Conservation (phyloP, 2,113 vertebrate genomes). For the Boleophthalmus pectinirostris region DNA sequence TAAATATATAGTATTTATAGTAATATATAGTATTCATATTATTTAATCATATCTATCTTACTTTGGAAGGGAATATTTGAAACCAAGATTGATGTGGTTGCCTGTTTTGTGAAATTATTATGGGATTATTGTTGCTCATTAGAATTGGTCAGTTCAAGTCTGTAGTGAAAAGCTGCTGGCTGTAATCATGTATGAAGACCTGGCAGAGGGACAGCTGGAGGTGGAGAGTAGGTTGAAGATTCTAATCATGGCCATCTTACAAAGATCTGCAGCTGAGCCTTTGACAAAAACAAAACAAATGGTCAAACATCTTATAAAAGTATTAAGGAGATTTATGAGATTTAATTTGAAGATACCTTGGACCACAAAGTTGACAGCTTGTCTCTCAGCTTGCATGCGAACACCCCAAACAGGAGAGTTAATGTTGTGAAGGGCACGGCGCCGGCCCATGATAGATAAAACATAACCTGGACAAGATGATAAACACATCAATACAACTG, state of each 20-base stretch:
- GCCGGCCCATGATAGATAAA: slow-evolving; percentile 87
- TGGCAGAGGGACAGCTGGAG: slow-evolving; percentile 80
- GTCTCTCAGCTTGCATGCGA: slow-evolving; percentile 88
- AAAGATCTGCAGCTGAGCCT: slow-evolving; percentile 94
- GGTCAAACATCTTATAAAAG: not conserved
- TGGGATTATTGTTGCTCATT: not conserved
- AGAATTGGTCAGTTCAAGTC: not conserved
- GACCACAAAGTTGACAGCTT: slow-evolving; percentile 93
- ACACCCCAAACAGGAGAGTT: slow-evolving; percentile 74
- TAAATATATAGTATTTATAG: too few species aligned
- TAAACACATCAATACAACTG: not conserved
- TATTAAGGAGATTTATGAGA: not conserved
- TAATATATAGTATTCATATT: too few species aligned
- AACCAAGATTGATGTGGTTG: too few species aligned
- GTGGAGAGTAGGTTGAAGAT: slow-evolving; percentile 80
- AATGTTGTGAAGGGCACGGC: slow-evolving; percentile 82
- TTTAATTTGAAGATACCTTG: slow-evolving; percentile 81
- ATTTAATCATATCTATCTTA: too few species aligned
- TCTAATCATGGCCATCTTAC: slow-evolving; percentile 91
- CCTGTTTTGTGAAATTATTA: too few species aligned
- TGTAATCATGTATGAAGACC: slow-evolving; percentile 65
- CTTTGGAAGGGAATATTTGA: too few species aligned
- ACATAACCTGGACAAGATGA: slow-evolving; percentile 79
- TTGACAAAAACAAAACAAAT: slow-evolving; percentile 1
- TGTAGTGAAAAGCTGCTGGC: not conserved